Evolutionary conservation across 2,888 invertebrate genomes (phyloP).

Genomic region (Syrista parreyssii): DNA sequence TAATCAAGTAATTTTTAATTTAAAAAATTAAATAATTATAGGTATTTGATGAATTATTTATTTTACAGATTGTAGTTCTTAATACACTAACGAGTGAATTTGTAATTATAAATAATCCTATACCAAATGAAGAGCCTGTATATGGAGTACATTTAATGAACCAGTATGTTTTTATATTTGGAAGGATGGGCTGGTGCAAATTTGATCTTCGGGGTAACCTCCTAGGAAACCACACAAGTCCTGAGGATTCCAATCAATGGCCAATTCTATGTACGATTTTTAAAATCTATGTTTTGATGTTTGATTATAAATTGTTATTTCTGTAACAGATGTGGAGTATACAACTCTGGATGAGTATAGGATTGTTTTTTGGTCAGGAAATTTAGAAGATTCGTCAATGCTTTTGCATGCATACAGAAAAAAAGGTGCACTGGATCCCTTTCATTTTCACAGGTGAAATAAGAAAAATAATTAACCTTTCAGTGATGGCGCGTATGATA

Average conservation of each 20-base stretch:
- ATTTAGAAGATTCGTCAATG: constrained; percentile 80
- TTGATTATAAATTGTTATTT: constrained; percentile 13
- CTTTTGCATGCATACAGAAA: constrained; percentile 73
- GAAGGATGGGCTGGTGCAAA: constrained; percentile 79
- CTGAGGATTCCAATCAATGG: constrained; percentile 74
- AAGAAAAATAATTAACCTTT: not conserved
- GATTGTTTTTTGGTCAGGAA: constrained; percentile 85
- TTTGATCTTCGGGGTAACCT: constrained; percentile 84
- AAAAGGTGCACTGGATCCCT: constrained; percentile 68
- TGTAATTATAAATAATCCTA: constrained; percentile 85
- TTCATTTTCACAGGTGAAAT: constrained; percentile 71
- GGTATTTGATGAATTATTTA: constrained; percentile 9
- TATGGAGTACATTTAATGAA: constrained; percentile 76
- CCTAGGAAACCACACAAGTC: constrained; percentile 71
- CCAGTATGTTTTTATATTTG: constrained; percentile 81
- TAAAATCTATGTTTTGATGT: constrained; percentile 15
- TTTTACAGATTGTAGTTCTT: constrained; percentile 81
- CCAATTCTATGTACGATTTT: constrained; percentile 75
- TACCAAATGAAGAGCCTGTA: constrained; percentile 75
- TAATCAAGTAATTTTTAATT: constrained; percentile 75
- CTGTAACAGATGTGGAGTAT: constrained; percentile 75
- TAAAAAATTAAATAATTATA: not conserved
- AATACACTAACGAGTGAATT: constrained; percentile 96
- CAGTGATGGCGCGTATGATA: not conserved
- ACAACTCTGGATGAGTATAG: constrained; percentile 76